Conservation (phyloP, 2,113 vertebrate species). For the Sylvilagus bachmani region DNA sequence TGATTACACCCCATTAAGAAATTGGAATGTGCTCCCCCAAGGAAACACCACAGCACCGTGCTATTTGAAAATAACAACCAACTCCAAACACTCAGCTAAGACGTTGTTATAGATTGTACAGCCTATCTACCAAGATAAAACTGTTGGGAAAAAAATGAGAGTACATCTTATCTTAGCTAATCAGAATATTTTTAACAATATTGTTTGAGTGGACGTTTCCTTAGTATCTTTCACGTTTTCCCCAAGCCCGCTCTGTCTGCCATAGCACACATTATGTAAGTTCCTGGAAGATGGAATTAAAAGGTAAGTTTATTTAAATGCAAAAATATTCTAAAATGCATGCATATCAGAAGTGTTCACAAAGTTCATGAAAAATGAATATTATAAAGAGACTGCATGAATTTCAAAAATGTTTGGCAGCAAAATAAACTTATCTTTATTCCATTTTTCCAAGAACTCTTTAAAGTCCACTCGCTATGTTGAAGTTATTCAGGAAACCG, state of each 20-base stretch:
- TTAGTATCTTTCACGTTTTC: slow-evolving; percentile 15
- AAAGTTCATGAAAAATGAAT: too few species aligned
- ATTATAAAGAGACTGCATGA: too few species aligned
- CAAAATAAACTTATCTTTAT: too few species aligned
- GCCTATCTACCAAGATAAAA: slow-evolving; percentile 80
- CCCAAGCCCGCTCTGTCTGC: not conserved
- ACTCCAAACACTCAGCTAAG: slow-evolving; percentile 73
- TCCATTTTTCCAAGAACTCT: too few species aligned
- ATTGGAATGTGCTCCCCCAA: slow-evolving; percentile 85
- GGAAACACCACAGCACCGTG: slow-evolving; percentile 77
- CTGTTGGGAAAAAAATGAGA: slow-evolving; percentile 49
- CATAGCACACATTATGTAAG: too few species aligned
- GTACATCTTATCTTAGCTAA: slow-evolving; percentile 71
- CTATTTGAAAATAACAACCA: slow-evolving; percentile 81
- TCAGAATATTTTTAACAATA: slow-evolving; percentile 56
- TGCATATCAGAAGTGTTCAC: too few species aligned
- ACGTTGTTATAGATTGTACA: slow-evolving; percentile 68
- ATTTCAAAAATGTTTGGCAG: too few species aligned
- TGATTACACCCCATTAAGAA: slow-evolving; percentile 90
- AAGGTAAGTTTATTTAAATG: too few species aligned
- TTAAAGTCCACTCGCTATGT: not conserved
- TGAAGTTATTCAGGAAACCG: slow-evolving; percentile 32
- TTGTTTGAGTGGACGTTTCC: slow-evolving; percentile 55
- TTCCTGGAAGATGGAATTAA: too few species aligned
- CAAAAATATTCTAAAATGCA: too few species aligned